Percentiles rank a stretch among this genome's conserved stretches.
Conservation (phyloP, 2,888 invertebrate genomes). For the Lasiommata megera region DNA sequence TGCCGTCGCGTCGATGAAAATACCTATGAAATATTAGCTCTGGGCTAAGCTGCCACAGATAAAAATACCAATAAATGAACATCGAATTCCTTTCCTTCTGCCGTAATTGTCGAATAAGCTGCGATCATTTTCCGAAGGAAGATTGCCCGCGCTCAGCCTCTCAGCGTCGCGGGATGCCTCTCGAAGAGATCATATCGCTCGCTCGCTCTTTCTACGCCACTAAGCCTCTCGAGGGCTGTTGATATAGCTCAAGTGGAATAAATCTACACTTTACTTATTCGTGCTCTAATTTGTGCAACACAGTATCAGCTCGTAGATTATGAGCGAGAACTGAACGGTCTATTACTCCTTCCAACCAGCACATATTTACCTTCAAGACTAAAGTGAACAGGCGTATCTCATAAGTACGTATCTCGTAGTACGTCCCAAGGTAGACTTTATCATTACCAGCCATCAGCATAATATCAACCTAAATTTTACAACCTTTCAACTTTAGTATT, state of each 20-base stretch:
- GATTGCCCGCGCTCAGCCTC: conserved; percentile 19
- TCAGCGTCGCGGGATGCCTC: neutral
- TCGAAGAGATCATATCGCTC: neutral
- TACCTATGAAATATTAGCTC: neutral
- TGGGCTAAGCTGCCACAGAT: neutral
- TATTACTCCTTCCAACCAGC: too few relatives aligned
- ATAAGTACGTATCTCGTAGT: too few relatives aligned
- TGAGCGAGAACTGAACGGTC: neutral
- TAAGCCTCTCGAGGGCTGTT: conserved; percentile 4
- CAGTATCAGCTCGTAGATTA: neutral
- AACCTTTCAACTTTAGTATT: too few relatives aligned
- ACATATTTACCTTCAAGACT: too few relatives aligned
- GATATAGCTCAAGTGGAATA: conserved; percentile 1
- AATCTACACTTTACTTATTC: conserved; percentile 2
- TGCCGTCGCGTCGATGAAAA: too few relatives aligned
- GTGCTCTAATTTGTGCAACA: neutral
- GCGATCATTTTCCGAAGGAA: neutral
- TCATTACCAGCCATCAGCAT: too few relatives aligned
- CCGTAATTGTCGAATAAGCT: neutral
- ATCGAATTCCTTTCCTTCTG: neutral
- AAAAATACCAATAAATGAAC: neutral
- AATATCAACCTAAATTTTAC: too few relatives aligned
- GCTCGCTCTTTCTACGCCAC: neutral
- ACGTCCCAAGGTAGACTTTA: too few relatives aligned
- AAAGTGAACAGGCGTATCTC: too few relatives aligned